Conservation (phyloP, 2,797 vertebrate genomes). For the Nannoperca australis region DNA sequence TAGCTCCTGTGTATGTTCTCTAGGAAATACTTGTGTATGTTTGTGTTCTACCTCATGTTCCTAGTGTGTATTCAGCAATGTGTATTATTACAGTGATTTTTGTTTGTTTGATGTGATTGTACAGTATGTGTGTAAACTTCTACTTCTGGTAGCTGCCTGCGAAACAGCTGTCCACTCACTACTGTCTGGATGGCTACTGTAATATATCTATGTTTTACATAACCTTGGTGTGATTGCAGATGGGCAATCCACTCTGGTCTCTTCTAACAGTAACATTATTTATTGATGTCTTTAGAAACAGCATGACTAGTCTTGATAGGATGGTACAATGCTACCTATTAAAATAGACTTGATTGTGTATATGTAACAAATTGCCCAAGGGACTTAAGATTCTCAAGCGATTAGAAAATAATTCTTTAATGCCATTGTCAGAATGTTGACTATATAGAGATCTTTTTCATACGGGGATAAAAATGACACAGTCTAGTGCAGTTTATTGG, state of each 20-base stretch:
- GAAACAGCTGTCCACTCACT: conserved; percentile 17
- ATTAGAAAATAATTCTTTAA: conserved; percentile 7
- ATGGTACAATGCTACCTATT: neutral
- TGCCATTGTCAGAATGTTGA: neutral
- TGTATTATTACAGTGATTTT: neutral
- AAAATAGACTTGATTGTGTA: neutral
- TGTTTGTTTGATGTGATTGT: conserved; percentile 16
- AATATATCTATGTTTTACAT: neutral
- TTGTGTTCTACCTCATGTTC: neutral
- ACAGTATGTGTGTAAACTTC: neutral
- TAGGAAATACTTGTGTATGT: conserved; percentile 39
- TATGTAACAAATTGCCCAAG: neutral
- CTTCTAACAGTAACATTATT: neutral
- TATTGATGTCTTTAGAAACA: neutral
- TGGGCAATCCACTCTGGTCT: neutral
- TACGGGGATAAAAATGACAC: neutral
- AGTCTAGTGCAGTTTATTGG: neutral
- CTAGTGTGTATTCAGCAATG: neutral
- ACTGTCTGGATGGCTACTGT: neutral
- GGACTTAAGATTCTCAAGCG: neutral
- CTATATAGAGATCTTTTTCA: neutral
- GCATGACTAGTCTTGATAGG: neutral
- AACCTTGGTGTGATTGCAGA: neutral
- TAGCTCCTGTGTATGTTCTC: conserved; percentile 54
- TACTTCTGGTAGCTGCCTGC: neutral